Percentiles rank a stretch among this genome's conserved stretches.
Evolutionary conservation across 2,888 invertebrate genomes (phyloP).

Genomic region (Charanyca ferruginea): DNA sequence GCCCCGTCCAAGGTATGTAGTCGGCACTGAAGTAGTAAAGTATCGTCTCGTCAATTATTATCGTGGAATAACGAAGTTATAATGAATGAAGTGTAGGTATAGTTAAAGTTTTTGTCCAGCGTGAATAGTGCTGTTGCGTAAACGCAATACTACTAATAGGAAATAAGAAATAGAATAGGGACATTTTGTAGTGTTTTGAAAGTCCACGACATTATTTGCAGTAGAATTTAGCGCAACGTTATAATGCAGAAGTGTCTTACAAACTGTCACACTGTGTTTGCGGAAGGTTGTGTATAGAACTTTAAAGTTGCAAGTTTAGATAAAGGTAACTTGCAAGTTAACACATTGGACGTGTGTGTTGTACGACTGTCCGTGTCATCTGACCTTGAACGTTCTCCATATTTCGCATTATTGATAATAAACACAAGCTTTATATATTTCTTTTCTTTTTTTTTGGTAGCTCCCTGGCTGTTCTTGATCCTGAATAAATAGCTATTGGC

Average conservation of each 20-base stretch:
- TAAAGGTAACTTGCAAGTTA: slow-evolving; percentile 4
- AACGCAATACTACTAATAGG: background rate
- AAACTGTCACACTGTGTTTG: background rate
- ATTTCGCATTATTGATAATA: no score
- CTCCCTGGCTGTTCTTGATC: background rate
- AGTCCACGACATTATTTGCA: background rate
- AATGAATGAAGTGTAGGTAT: no score
- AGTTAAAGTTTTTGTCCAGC: slow-evolving; percentile 2
- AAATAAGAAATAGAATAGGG: background rate
- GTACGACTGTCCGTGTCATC: background rate
- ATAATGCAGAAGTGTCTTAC: background rate
- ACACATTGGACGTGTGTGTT: background rate
- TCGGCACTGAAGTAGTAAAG: slow-evolving; percentile 91
- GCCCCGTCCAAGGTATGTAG: slow-evolving; percentile 96
- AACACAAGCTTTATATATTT: background rate
- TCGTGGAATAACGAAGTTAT: no score
- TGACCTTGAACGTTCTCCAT: background rate
- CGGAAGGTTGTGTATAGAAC: background rate
- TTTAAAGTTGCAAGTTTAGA: background rate
- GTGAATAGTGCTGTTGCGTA: slow-evolving; percentile 6
- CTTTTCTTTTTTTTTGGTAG: background rate
- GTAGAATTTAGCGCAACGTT: background rate
- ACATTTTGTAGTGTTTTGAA: slow-evolving; percentile 1
- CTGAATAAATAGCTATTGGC: background rate
- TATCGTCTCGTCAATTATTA: no score